A percentile compares a stretch with the other conserved stretches of the same genome.
phyloP scores from a whole-genome alignment of 2,888 invertebrate genomes.

The Meandrusa payeni region DNA sequence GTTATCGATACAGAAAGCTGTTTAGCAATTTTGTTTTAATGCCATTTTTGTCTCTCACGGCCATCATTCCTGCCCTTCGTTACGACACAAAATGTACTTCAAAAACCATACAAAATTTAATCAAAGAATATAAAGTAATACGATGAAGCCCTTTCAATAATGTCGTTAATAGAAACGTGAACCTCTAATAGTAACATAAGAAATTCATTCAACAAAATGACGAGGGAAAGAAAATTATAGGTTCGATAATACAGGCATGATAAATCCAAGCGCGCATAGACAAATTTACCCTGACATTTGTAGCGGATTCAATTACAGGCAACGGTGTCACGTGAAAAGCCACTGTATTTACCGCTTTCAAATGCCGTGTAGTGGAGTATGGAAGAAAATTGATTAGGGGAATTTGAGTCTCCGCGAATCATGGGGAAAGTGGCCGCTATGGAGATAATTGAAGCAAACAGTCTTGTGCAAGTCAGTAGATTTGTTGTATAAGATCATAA shows the following conservation, averaged over 20 bases:
- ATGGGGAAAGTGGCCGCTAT: slow-evolving; percentile 3
- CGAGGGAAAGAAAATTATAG: slow-evolving; percentile 28
- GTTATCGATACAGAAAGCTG: no score
- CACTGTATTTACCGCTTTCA: slow-evolving; percentile 3
- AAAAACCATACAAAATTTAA: slow-evolving; percentile 16
- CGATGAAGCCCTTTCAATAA: slow-evolving; percentile 6
- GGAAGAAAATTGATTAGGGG: slow-evolving; percentile 14
- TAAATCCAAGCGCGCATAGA: slow-evolving; percentile 30
- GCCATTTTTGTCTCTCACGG: no score
- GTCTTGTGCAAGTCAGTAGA: no score
- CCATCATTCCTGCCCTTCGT: not conserved
- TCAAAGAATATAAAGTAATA: slow-evolving; percentile 16
- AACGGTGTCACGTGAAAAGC: slow-evolving; percentile 13
- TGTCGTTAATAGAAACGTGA: slow-evolving; percentile 16
- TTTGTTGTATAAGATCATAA: no score
- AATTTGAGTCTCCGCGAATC: slow-evolving; percentile 2
- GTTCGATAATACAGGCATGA: slow-evolving; percentile 32
- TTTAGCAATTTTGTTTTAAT: no score
- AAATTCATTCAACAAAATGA: slow-evolving; percentile 15
- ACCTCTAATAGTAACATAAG: slow-evolving; percentile 20
- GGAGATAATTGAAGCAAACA: no score
- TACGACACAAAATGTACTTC: not conserved
- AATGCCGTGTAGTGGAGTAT: not conserved
- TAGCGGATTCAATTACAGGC: slow-evolving; percentile 23
- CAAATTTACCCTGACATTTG: slow-evolving; percentile 30